A percentile compares a stretch with the other conserved stretches of the same genome.
Conservation (phyloP, 2,888 invertebrate genomes). For the Baronia brevicornis region DNA sequence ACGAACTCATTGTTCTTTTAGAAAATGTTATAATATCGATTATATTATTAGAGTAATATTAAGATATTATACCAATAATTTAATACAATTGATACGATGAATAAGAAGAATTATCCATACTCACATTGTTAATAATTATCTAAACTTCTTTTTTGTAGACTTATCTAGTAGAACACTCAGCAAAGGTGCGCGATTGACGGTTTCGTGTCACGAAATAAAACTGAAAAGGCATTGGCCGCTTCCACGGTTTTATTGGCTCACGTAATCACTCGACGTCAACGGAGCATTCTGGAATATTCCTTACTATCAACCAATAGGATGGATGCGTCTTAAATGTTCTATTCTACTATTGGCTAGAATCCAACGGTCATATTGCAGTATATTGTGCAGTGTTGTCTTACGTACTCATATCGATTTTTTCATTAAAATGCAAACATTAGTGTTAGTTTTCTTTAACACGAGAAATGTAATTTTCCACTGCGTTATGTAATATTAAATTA, state of each 20-base stretch:
- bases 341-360: constrained; percentile 41
- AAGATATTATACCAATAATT: constrained; percentile 4
- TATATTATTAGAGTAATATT: background rate
- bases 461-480: too few relatives aligned
- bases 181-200: constrained; percentile 71
- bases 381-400: constrained; percentile 14
- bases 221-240: constrained; percentile 30
- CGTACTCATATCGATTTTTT: constrained; percentile 14
- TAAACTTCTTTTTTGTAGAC: constrained; percentile 39
- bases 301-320: constrained; percentile 40
- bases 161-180: constrained; percentile 57
- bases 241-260: constrained; percentile 33
- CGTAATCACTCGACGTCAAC: constrained; percentile 53
- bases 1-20: too few relatives aligned
- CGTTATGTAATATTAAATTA: too few relatives aligned
- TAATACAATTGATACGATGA: constrained; percentile 6
- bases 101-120: constrained; percentile 25
- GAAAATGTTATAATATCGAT: too few relatives aligned
- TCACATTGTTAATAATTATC: constrained; percentile 46
- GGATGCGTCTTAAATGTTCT: constrained; percentile 23
- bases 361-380: constrained; percentile 22
- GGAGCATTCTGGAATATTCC: constrained; percentile 66
- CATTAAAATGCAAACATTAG: constrained; percentile 12
- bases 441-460: background rate
- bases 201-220: constrained; percentile 62